Evolutionary conservation across 1,140 invertebrate genomes (phyloP).

Genomic region (Zaprionus inermis): DNA sequence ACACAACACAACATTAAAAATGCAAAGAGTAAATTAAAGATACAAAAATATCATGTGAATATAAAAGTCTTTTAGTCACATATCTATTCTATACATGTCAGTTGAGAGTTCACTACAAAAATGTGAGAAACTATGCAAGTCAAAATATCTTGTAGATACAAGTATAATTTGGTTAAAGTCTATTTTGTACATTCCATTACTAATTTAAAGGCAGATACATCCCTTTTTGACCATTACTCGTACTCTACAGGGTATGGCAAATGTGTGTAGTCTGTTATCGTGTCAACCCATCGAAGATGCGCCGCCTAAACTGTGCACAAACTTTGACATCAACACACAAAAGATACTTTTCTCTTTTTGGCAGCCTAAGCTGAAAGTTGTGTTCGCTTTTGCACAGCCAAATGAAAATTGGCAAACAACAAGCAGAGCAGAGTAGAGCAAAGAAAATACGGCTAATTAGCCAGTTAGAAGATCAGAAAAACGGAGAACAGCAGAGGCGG

Average conservation of each 20-base stretch:
- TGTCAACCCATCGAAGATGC: background rate
- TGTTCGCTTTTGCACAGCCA: conserved; percentile 7
- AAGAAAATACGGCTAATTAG: conserved; percentile 37
- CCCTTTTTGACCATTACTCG: background rate
- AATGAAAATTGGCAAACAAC: conserved; percentile 33
- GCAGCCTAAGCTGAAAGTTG: conserved; percentile 13
- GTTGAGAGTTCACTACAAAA: no score
- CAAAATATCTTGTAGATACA: no score
- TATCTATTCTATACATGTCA: background rate
- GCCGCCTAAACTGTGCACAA: background rate
- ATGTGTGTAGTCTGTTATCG: background rate
- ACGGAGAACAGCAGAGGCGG: background rate
- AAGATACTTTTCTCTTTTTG: conserved; percentile 23
- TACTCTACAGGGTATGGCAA: background rate
- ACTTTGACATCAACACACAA: background rate
- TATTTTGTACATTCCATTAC: no score
- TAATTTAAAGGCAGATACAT: background rate
- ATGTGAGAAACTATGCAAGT: background rate
- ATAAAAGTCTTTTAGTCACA: background rate
- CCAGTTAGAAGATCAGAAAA: background rate
- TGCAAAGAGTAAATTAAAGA: background rate
- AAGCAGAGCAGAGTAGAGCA: conserved; percentile 25
- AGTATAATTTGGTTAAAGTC: no score
- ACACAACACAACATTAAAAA: background rate
- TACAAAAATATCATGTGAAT: background rate